These are phyloP conservation scores for Heliothis subflexa DNA, from an alignment of 1,140 invertebrate genomes.

Conservation along the genomic window DNA sequence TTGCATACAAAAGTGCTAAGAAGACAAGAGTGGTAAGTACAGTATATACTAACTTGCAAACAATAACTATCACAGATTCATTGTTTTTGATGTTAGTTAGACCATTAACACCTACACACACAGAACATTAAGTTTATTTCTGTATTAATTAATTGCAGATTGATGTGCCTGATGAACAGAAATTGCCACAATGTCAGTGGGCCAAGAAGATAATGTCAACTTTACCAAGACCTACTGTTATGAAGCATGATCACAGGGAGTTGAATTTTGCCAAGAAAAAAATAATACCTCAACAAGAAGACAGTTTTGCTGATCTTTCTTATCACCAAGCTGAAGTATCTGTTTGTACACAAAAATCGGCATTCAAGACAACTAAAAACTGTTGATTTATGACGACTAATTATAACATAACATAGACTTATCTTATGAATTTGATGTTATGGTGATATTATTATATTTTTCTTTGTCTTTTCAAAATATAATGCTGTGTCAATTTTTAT, in stretches of 20 bases:
- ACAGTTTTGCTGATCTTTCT: conserved; percentile 71
- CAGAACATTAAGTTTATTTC: too few relatives aligned
- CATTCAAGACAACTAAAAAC: conserved; percentile 51
- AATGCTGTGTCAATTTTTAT: too few relatives aligned
- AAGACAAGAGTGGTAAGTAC: conserved; percentile 69
- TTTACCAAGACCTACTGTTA: conserved; percentile 65
- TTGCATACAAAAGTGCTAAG: conserved; percentile 75
- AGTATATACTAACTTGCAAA: neutral
- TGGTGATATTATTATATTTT: neutral
- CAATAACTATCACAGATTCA: neutral
- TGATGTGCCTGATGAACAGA: conserved; percentile 63
- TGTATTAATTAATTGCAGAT: conserved; percentile 60
- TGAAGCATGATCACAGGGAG: conserved; percentile 69
- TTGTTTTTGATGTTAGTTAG: neutral
- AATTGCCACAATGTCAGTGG: conserved; percentile 65
- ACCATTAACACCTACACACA: neutral
- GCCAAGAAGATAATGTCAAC: conserved; percentile 61
- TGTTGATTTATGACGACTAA: neutral
- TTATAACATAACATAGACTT: neutral
- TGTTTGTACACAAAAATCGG: conserved; percentile 69
- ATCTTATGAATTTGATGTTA: neutral
- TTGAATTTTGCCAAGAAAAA: conserved; percentile 52
- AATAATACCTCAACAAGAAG: conserved; percentile 56
- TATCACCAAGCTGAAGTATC: conserved; percentile 74
- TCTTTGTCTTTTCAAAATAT: too few relatives aligned